Percentiles rank a stretch among this genome's conserved stretches.
Evolutionary conservation across 1,140 invertebrate genomes (phyloP).

Genomic region (Fopius arisanus): DNA sequence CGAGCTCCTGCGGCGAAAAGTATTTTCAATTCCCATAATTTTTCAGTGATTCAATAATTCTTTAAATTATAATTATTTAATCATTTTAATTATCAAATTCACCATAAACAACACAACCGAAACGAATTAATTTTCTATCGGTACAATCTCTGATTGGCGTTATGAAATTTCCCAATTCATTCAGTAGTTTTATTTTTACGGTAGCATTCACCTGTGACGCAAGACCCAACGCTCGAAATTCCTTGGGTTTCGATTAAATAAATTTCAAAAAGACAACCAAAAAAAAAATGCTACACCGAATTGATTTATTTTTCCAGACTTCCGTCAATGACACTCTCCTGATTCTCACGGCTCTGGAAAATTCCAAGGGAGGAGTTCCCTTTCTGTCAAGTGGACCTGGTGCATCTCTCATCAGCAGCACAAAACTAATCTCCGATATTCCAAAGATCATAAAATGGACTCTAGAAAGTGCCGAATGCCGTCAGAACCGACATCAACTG

Average conservation of each 20-base stretch:
- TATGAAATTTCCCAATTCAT: too few relatives aligned
- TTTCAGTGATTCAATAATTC: too few relatives aligned
- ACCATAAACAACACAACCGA: too few relatives aligned
- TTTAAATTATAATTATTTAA: too few relatives aligned
- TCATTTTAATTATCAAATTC: too few relatives aligned
- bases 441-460: constrained; percentile 25
- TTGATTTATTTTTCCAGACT: constrained; percentile 14
- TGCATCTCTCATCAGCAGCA: constrained; percentile 22
- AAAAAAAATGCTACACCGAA: neutral
- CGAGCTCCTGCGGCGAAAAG: constrained; percentile 11
- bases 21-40: neutral
- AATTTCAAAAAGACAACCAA: neutral
- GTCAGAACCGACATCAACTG: neutral
- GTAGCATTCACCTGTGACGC: too few relatives aligned
- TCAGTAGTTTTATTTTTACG: too few relatives aligned
- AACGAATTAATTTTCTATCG: too few relatives aligned
- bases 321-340: constrained; percentile 40
- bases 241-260: neutral
- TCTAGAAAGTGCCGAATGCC: neutral
- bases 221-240: too few relatives aligned
- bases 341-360: constrained; percentile 38
- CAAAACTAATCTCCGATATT: constrained; percentile 34
- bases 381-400: constrained; percentile 42
- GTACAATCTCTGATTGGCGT: too few relatives aligned
- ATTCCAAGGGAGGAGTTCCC: constrained; percentile 27